phyloP scores from a whole-genome alignment of 2,888 invertebrate species.

The Anthrax anthrax region DNA sequence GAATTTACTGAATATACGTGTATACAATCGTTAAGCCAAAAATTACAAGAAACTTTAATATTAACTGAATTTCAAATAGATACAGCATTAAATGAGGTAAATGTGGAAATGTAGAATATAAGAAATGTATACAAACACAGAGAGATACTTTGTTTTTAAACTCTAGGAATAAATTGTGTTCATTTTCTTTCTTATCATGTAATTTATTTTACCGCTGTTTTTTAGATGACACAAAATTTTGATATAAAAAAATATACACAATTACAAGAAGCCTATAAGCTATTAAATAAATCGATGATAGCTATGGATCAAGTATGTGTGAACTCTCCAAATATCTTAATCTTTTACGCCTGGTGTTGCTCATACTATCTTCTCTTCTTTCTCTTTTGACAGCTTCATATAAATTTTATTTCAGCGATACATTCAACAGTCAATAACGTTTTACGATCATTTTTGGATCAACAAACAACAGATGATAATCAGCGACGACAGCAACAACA shows the following conservation, averaged over 20 bases:
- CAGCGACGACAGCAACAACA: no score
- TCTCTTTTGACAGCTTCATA: slow-evolving; percentile 76
- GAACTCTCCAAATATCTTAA: no score
- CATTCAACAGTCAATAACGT: slow-evolving; percentile 58
- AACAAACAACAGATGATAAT: slow-evolving; percentile 35
- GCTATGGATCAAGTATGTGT: slow-evolving; percentile 75
- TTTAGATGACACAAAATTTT: slow-evolving; percentile 44
- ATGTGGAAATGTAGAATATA: no score
- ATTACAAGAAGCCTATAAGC: slow-evolving; percentile 71
- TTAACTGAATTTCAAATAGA: slow-evolving; percentile 87
- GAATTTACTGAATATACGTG: slow-evolving; percentile 82
- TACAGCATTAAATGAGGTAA: slow-evolving; percentile 64
- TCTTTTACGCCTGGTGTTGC: no score
- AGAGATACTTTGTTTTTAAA: background rate
- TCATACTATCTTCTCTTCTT: no score
- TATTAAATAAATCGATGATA: slow-evolving; percentile 80
- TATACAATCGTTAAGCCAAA: slow-evolving; percentile 70
- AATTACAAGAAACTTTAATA: slow-evolving; percentile 80
- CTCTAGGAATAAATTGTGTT: background rate
- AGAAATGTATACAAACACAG: no score
- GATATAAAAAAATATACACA: slow-evolving; percentile 66
- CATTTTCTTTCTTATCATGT: no score
- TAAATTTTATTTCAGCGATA: slow-evolving; percentile 88
- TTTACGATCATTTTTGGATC: slow-evolving; percentile 37
- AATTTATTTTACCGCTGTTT: background rate